Conservation (phyloP, 35 echinoderm and acorn worm genomes). For the Hemicentrotus pulcherrimus region DNA sequence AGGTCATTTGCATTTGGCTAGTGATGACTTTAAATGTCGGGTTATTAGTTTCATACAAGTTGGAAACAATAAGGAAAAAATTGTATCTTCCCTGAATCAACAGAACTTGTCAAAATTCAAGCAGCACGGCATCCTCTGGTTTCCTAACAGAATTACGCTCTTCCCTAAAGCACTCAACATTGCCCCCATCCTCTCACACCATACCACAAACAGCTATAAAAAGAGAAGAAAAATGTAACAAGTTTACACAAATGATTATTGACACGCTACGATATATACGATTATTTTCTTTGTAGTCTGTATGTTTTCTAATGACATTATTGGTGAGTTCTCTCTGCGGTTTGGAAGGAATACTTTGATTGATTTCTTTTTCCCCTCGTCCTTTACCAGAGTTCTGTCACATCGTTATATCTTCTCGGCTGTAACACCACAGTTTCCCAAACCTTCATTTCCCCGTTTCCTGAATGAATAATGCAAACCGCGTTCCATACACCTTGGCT, state of each 20-base stretch:
- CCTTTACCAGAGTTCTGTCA: not conserved
- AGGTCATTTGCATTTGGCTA: slow-evolving; percentile 1
- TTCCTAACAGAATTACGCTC: not conserved
- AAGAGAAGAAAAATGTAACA: not conserved
- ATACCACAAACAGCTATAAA: not conserved
- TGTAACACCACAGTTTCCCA: slow-evolving; percentile 16
- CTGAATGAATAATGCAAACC: slow-evolving; percentile 20
- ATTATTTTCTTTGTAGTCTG: slow-evolving; percentile 19
- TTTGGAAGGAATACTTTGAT: slow-evolving; percentile 14
- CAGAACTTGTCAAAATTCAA: not conserved
- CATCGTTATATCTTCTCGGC: slow-evolving; percentile 2
- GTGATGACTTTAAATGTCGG: not conserved
- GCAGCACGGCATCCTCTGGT: not conserved
- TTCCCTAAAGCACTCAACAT: not conserved
- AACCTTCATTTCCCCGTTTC: slow-evolving; percentile 27
- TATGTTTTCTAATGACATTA: slow-evolving; percentile 24
- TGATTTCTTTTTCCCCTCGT: not conserved
- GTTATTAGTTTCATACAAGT: not conserved
- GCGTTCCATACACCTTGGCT: not conserved
- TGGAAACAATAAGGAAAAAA: slow-evolving; percentile 2
- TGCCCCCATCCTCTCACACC: not conserved
- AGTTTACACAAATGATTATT: slow-evolving; percentile 4
- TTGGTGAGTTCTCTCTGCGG: not conserved
- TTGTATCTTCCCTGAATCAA: not conserved
- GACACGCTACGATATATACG: not conserved